Evolutionary conservation across 2,888 invertebrate species (phyloP).

Genomic region (Rhagophthalmus giganteus): DNA sequence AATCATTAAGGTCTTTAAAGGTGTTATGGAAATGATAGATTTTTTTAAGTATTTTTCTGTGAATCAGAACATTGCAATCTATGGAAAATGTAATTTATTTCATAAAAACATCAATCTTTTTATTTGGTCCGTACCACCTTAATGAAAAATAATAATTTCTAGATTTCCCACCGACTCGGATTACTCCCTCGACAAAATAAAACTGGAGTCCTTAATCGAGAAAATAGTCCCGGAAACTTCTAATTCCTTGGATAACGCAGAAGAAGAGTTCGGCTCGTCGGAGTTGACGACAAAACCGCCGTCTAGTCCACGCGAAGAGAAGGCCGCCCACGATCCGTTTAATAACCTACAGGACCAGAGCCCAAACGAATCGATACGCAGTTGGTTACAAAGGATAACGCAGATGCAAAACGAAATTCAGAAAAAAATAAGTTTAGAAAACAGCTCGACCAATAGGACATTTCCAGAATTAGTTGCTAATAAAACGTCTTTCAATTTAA

Average conservation of each 20-base stretch:
- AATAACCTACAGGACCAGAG: conserved; percentile 52
- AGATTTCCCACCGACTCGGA: conserved; percentile 24
- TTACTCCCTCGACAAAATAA: conserved; percentile 40
- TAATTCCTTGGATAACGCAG: conserved; percentile 43
- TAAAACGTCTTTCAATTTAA: conserved; percentile 44
- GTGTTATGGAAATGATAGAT: too few relatives aligned
- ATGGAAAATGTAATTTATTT: too few relatives aligned
- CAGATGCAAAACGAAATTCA: conserved; percentile 67
- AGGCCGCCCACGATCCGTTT: conserved; percentile 39
- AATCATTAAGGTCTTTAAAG: too few relatives aligned
- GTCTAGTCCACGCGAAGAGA: conserved; percentile 3
- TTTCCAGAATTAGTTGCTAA: conserved; percentile 28
- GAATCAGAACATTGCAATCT: too few relatives aligned
- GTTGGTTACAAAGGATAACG: conserved; percentile 76
- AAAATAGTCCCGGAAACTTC: conserved; percentile 50
- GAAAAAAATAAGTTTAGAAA: conserved; percentile 45
- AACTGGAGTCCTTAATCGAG: conserved; percentile 50
- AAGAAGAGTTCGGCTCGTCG: conserved; percentile 31
- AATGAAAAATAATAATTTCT: background rate
- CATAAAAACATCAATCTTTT: too few relatives aligned
- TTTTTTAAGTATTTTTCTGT: too few relatives aligned
- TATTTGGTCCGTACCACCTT: too few relatives aligned
- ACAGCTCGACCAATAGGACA: conserved; percentile 13
- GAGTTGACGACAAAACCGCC: conserved; percentile 7
- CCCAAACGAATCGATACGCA: conserved; percentile 69